Evolutionary conservation across 2,888 invertebrate genomes (phyloP), one percentile per base, ranked within the genome.

Genomic region (Plagiodera versicolora): DNA sequence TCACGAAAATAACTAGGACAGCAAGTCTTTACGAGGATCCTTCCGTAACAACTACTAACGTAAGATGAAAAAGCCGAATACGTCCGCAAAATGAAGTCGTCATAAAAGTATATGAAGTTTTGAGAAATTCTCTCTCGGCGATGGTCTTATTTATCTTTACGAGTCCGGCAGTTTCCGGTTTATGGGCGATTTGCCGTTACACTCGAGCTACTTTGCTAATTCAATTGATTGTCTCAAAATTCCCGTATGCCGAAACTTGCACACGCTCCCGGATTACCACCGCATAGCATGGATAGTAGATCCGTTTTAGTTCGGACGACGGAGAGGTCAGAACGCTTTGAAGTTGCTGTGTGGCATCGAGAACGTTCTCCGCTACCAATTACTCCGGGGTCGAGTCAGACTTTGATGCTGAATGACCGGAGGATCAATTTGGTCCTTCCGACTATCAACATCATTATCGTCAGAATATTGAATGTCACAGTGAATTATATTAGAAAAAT

Each of bases 71-170:
- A 39, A 9, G 14, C 14, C 39, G 11, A 39, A 39, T 39, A 14
- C 39, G 39, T 14, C 39, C 39, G 39, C 39, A 39, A 6, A 39
- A 39, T 14, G 39, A 24, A 53, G 53, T 20, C 53, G 35, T 53
- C 53, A 53, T 53, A 53, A 53, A 53, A 53, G 53, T 53, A 44
- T 53, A 53, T 53, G 53, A 53, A 53, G 53, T 53, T 53, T 53
- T 53, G 45, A 53, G 53, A 53, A 53, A 53, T 53, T 53, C 24
- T 44, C 44, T 39, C 39, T n/a, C 14, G 14, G 39, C 39, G 39
- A 39, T 39, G 53, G 24, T 28, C 44, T 53, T 53, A 53, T 53
- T 53, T 53, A 53, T 53, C 53, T 53, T 53, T 53, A 53, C 53
- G 53, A 28, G 44, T n/a, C 44, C 17, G 53, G 53, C 53, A 44